Percentiles rank a stretch among this genome's conserved stretches.
Conservation (phyloP, 2,113 vertebrate species). For the Platysteira castanea region DNA sequence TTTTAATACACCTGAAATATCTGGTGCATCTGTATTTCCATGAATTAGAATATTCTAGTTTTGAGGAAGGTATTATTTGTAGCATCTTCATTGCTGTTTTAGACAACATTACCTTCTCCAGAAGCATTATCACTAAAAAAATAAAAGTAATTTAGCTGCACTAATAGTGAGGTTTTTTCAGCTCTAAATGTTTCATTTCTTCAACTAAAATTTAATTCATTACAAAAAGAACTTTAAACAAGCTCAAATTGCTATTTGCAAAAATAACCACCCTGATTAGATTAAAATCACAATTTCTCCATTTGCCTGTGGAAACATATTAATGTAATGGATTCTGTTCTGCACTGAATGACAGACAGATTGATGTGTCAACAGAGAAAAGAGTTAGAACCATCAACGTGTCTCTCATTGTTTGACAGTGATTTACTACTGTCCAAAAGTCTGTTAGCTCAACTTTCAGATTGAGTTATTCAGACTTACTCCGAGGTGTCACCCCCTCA, state of each 20-base stretch:
- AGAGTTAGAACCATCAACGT: conserved; percentile 38
- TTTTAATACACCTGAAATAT: neutral
- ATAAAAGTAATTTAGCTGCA: neutral
- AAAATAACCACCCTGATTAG: conserved; percentile 17
- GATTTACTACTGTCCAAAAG: conserved; percentile 44
- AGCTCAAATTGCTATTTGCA: conserved; percentile 20
- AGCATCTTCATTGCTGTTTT: neutral
- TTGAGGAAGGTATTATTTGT: neutral
- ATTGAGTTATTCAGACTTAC: neutral
- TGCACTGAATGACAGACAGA: conserved; percentile 34
- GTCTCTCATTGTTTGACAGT: conserved; percentile 46
- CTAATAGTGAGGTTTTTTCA: neutral
- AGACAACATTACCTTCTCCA: neutral
- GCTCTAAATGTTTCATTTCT: neutral
- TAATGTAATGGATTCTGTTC: conserved; percentile 31
- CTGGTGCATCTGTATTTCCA: neutral
- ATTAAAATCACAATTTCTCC: conserved; percentile 50
- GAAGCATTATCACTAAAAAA: neutral
- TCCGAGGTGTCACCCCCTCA: neutral
- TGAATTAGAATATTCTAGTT: neutral
- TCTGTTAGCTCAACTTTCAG: conserved; percentile 32
- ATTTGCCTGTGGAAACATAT: conserved; percentile 34
- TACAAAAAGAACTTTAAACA: conserved; percentile 21
- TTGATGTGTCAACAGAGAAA: conserved; percentile 56
- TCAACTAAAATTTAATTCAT: neutral